Evolutionary conservation across 2,888 invertebrate genomes (phyloP).

Genomic region (Nomada ruficornis): DNA sequence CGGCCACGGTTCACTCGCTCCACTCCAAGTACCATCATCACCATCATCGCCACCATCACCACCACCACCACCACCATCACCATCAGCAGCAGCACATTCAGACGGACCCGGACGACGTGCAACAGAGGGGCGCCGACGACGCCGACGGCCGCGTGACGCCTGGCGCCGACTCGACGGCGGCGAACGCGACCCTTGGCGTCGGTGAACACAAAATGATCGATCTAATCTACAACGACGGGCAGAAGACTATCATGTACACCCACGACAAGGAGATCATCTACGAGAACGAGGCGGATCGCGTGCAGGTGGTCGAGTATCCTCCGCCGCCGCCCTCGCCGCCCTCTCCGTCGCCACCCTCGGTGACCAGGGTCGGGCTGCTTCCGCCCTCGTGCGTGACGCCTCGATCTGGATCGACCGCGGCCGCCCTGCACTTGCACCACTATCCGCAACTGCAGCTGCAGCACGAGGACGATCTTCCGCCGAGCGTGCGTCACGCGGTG

Average conservation of each 20-base stretch:
- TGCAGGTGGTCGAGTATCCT: conserved; percentile 83
- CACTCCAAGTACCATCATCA: conserved; percentile 85
- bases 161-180: conserved; percentile 85
- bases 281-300: conserved; percentile 89
- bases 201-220: conserved; percentile 91
- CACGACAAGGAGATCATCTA: conserved; percentile 93
- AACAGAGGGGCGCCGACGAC: conserved; percentile 74
- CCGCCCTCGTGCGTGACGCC: conserved; percentile 85
- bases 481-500: conserved; percentile 75
- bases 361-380: conserved; percentile 85
- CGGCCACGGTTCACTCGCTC: conserved; percentile 87
- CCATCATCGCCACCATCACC: conserved; percentile 86
- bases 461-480: conserved; percentile 85
- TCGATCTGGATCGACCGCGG: conserved; percentile 85
- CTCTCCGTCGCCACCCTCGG: conserved; percentile 84
- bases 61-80: conserved; percentile 84
- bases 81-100: conserved; percentile 75
- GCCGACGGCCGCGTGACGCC: conserved; percentile 79
- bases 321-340: conserved; percentile 83
- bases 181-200: conserved; percentile 85
- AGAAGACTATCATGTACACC: conserved; percentile 93
- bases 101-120: conserved; percentile 84
- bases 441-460: conserved; percentile 85
- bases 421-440: conserved; percentile 85
- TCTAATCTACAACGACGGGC: conserved; percentile 93